Conservation (phyloP, 2,888 invertebrate species). For the Nasonovia ribisnigri region DNA sequence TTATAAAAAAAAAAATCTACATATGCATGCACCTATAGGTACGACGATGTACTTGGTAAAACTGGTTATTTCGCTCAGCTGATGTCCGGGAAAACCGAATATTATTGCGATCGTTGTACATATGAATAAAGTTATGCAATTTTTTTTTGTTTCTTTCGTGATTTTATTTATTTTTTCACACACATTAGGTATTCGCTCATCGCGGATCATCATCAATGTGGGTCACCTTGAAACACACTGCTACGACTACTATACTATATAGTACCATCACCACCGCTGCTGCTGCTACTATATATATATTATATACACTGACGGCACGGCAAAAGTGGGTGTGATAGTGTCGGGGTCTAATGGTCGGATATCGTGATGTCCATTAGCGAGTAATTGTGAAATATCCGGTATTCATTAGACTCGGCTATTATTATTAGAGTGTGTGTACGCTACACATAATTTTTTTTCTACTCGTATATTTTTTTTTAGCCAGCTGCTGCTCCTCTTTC, state of each 20-base stretch:
- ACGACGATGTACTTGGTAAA: background rate
- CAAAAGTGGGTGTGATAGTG: constrained; percentile 58
- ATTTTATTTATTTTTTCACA: constrained; percentile 19
- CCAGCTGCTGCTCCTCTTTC: constrained; percentile 48
- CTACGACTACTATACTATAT: constrained; percentile 18
- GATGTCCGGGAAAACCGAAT: constrained; percentile 45
- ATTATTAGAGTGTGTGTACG: constrained; percentile 36
- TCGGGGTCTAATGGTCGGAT: constrained; percentile 63
- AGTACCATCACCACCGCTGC: background rate
- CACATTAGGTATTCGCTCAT: constrained; percentile 34
- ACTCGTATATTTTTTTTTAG: background rate
- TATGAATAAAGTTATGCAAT: constrained; percentile 46
- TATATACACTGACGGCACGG: background rate
- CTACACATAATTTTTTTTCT: constrained; percentile 41
- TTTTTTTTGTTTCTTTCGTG: constrained; percentile 22
- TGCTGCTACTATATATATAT: background rate
- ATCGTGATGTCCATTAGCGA: constrained; percentile 64
- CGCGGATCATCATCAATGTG: constrained; percentile 61
- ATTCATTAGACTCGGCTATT: constrained; percentile 53
- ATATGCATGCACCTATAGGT: background rate
- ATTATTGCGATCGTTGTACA: constrained; percentile 9
- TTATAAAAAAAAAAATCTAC: constrained; percentile 21
- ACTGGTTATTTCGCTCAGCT: constrained; percentile 44
- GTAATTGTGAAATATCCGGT: constrained; percentile 65
- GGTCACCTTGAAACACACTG: constrained; percentile 60